Base-by-base conservation (phyloP, 2,888 invertebrate genomes). In the Calliopum simillimum region DNA sequence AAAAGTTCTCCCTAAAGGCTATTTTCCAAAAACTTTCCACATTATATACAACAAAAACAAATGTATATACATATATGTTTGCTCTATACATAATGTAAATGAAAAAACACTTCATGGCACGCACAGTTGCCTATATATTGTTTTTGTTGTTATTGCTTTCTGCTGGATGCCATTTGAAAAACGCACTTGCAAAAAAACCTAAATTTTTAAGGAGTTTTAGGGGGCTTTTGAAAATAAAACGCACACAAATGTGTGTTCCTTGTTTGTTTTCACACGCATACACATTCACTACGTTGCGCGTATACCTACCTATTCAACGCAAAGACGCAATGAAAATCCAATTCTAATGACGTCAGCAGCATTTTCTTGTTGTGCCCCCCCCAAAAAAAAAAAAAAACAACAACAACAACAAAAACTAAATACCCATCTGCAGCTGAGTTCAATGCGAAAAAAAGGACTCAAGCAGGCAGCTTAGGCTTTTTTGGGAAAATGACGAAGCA, bases 301-400 rank as follows among this genome's bases (percentile, higher is more conserved):
- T 23, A 16, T 5, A 16, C 6, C 49, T 19, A 16, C 49, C 16
- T 19, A 16, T 19, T 8, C 49, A 23, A 53, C 53, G 11, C 53
- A 23, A 23, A 19, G 11, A 21, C 51, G 19, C 51, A 16, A 53
- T 12, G 51, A 53, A 23, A 56, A 56, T 56, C 21, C 55, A 56
- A 23, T 56, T 56, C 23, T 14, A 56, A 23, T 56, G 55, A 56
- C 55, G 55, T 56, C 55, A 56, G 55, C 55, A 53, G 55, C 55
- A 23, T 56, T 56, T 56, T 3, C 14, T 21, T 53, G 53, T 2
- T 23, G 23, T 5, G 8, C 8, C 33, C 33, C 33, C 23, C 49
- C 19, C 49, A 49, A 6, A 49, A 49, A 49, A 49, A 49, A 49
- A 19, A 19, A 49, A 49, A 16, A 49, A 49, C 49, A 49, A 19